Evolutionary conservation across 1,140 invertebrate genomes (phyloP), one percentile per base, ranked within the genome.

Genomic region (Sitobion miscanthi): DNA sequence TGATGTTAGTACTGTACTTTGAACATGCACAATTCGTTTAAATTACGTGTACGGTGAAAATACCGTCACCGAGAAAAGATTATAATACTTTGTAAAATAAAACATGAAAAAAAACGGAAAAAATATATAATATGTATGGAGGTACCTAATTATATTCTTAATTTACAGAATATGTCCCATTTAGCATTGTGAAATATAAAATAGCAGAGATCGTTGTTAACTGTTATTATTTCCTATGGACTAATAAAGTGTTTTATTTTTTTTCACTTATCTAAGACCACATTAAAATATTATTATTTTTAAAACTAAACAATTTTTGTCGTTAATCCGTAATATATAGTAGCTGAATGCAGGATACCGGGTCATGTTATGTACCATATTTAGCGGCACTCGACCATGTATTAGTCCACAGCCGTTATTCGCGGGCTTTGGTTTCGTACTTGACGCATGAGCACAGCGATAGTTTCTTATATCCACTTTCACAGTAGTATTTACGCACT

Each of bases 11-110:
- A 85, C 83, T 42, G 17, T 42, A 83, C 82, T 42, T 38, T 83
- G 9, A 23, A 45, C 38, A 42, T 85, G 23, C 38, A 85, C 23
- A 85, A 85, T 54, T 35, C 30, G 7, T 54, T 88, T 54, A 54
- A 54, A 54, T 88, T 88, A 88, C n/a, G 35, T 38, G 23, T 38
- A 88, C 87, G 49, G 87, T 52, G 49, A 88, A 88, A 52, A 88
- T 21, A 88, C 49, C 49, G n/a, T 21, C 47, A 35, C n/a, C n/a
- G 4, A 54, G n/a, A 20, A 8, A 88, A 35, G 2, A n/a, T 49
- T 49, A 21, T n/a, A 52, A 38, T 21, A 42, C 42, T 42, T 42
- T 54, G n/a, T 88, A 52, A 87, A 88, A 52, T 88, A 88, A 38
- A 52, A 86, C 7, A 20, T 25, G 7, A 45, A 25, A 45, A 85